These are phyloP conservation scores for Oreochromis spilurus DNA, from an alignment of 2,113 vertebrate genomes.

Conservation along the genomic window DNA sequence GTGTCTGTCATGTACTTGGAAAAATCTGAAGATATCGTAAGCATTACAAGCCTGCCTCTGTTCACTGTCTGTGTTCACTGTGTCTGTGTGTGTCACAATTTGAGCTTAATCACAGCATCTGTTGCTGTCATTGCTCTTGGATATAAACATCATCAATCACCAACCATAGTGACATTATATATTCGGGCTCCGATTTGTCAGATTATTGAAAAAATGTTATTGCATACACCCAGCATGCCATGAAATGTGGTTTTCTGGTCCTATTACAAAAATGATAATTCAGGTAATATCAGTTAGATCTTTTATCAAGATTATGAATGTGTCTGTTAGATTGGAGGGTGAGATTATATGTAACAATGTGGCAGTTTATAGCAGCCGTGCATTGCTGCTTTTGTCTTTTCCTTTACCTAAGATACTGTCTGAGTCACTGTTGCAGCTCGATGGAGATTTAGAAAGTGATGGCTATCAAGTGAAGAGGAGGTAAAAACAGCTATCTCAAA, in stretches of 20 bases:
- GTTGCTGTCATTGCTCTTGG: constrained; percentile 31
- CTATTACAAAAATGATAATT: neutral
- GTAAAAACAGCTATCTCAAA: constrained; percentile 41
- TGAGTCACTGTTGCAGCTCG: constrained; percentile 52
- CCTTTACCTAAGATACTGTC: constrained; percentile 37
- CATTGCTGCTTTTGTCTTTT: constrained; percentile 18
- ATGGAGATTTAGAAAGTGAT: constrained; percentile 45
- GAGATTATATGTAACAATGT: constrained; percentile 2
- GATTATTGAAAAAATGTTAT: constrained; percentile 28
- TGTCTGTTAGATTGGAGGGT: constrained; percentile 8
- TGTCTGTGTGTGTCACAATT: neutral
- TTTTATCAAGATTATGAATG: constrained; percentile 25
- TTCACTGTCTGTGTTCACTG: neutral
- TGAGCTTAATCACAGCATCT: constrained; percentile 47
- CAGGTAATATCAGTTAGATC: constrained; percentile 16
- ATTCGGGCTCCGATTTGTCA: neutral
- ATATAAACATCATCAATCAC: constrained; percentile 63
- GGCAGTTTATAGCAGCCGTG: constrained; percentile 8
- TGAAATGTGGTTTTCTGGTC: neutral
- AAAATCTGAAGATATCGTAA: neutral
- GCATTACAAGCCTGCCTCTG: neutral
- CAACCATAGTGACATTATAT: constrained; percentile 18
- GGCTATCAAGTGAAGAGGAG: constrained; percentile 44
- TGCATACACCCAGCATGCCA: neutral
- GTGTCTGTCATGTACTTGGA: neutral